Percentiles rank a stretch among this genome's conserved stretches.
These are phyloP conservation scores for Syngnathus typhle DNA, from an alignment of 2,113 vertebrate genomes.

Conservation along the genomic window DNA sequence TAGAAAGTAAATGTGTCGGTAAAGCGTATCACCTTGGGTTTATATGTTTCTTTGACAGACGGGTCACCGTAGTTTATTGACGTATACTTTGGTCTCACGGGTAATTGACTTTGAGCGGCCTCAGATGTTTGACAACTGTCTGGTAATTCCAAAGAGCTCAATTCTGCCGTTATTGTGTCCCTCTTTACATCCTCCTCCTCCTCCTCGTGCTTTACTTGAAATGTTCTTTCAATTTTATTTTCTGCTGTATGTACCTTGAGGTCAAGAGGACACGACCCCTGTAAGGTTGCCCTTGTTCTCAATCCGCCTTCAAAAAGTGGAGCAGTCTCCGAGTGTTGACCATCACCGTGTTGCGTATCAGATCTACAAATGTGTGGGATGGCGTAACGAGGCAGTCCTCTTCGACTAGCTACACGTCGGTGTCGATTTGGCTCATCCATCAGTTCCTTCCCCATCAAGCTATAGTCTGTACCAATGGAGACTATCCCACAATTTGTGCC, in stretches of 20 bases:
- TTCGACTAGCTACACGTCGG: conserved; percentile 9
- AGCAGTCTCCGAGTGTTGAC: background rate
- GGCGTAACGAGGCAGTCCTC: conserved; percentile 17
- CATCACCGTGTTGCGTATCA: conserved; percentile 2
- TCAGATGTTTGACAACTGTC: conserved; percentile 1
- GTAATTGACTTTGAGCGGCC: conserved; percentile 10
- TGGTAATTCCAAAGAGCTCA: background rate
- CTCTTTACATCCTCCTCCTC: background rate
- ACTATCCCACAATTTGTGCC: background rate
- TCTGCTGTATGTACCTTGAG: background rate
- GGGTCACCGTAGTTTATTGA: conserved; percentile 81
- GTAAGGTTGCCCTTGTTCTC: background rate
- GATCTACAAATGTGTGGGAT: conserved; percentile 33
- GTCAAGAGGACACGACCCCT: background rate
- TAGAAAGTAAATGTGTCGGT: conserved; percentile 76
- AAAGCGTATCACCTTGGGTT: conserved; percentile 74
- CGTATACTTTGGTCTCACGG: conserved; percentile 74
- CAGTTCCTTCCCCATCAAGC: background rate
- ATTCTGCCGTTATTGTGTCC: background rate
- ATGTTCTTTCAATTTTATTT: conserved; percentile 8
- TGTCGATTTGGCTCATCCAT: background rate
- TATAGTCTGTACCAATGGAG: background rate
- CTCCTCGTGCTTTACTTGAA: conserved; percentile 7
- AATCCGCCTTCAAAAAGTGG: background rate
- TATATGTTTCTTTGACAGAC: conserved; percentile 71